A percentile compares a stretch with the other conserved stretches of the same genome.
Conservation (phyloP, 2,888 invertebrate species). For the Drosophila crucigera region DNA sequence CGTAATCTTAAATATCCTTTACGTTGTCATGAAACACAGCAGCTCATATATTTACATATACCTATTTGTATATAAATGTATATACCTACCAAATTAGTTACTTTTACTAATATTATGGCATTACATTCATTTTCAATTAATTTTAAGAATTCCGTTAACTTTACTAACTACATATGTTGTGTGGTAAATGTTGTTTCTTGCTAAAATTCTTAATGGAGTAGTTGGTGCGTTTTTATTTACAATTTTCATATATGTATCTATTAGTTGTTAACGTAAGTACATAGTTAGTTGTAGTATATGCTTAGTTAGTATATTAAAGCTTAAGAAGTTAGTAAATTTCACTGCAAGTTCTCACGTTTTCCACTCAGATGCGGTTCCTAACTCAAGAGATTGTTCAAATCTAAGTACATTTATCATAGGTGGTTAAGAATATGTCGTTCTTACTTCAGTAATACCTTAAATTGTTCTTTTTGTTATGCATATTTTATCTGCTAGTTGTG, state of each 20-base stretch:
- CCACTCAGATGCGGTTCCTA: constrained; percentile 5
- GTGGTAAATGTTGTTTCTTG: constrained; percentile 42
- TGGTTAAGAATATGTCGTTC: constrained; percentile 33
- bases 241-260: constrained; percentile 61
- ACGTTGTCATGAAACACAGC: constrained; percentile 83
- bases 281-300: constrained; percentile 35
- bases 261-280: constrained; percentile 34
- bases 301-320: constrained; percentile 68
- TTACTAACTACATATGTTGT: constrained; percentile 64
- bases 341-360: constrained; percentile 51
- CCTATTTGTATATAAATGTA: constrained; percentile 42
- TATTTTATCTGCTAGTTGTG: constrained; percentile 7
- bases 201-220: constrained; percentile 77
- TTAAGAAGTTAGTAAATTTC: constrained; percentile 77
- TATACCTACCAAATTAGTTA: constrained; percentile 53
- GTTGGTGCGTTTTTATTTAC: constrained; percentile 80
- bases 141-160: constrained; percentile 57
- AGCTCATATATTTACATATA: constrained; percentile 74
- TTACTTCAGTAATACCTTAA: constrained; percentile 8
- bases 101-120: constrained; percentile 47
- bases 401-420: constrained; percentile 25
- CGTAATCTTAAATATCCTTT: constrained; percentile 56
- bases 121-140: constrained; percentile 20
- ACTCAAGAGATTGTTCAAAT: constrained; percentile 30
- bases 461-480: not conserved